Base-by-base conservation (phyloP, 1,140 invertebrate genomes). In the Papilio glaucus region DNA sequence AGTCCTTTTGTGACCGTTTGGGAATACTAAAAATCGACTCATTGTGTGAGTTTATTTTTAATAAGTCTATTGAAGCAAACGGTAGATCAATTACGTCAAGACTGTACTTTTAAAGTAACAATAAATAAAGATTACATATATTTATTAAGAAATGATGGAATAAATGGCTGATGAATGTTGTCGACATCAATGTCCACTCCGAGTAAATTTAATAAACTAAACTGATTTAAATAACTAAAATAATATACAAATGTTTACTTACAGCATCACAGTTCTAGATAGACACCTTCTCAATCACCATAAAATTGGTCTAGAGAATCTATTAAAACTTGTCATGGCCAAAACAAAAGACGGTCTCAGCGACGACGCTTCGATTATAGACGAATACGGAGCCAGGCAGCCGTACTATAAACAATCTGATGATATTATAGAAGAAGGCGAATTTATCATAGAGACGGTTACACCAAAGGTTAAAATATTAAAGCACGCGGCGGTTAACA, bases 181-280 rank as follows among this genome's bases (percentile, higher is more conserved):
- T 49, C 18, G 45, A 49, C 18, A 18, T 49, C 1, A 49, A 49
- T 18, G 45, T n/a, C n/a, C 45, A 49, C 7, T 45, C 18, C 42
- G n/a, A 45, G 18, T 45, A 45, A n/a, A n/a, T 6, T 45, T 45
- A 15, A 15, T 45, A 15, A 15, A 21, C 45, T 9, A 6, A 2
- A 18, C 18, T 18, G 18, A 49, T 6, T 49, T 7, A 5, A 53
- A 12, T 24, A 53, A 4, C 10, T 24, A 57, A 13, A 7, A 57
- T 4, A 57, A 24, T 7, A 53, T 10, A 4, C 0, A 13, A 41
- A 13, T 26, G 15, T 15, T 21, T 63, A 1, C n/a, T 83, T 78
- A 10, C 82, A 92, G 90, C 65, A 92, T 92, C 79, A 91, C 90
- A 77, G 86, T 85, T 1, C 65, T 92, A 29, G 90, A 92, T 39